These are phyloP conservation scores for Muscidifurax raptorellus DNA, from an alignment of 1,140 invertebrate genomes.

Conservation along the genomic window DNA sequence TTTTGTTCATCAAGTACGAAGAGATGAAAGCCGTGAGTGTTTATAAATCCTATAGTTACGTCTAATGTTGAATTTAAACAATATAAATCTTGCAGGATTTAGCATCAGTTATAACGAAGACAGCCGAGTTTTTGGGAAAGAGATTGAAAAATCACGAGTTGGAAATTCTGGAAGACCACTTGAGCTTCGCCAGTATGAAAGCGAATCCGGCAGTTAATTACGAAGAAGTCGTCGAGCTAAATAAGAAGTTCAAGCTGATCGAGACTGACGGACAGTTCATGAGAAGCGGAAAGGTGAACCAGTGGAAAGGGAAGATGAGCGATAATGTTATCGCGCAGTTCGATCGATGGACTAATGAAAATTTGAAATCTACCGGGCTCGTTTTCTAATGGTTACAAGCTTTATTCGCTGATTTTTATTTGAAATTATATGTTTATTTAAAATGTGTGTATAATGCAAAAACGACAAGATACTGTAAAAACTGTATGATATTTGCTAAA, in stretches of 20 bases:
- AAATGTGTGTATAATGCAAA: not conserved
- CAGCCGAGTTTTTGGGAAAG: conserved; percentile 79
- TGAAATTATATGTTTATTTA: not conserved
- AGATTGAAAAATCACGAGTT: conserved; percentile 75
- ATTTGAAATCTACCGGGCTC: conserved; percentile 47
- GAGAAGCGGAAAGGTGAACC: conserved; percentile 79
- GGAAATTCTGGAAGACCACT: conserved; percentile 75
- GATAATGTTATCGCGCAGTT: conserved; percentile 73
- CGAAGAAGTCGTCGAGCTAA: conserved; percentile 69
- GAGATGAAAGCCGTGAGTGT: conserved; percentile 78
- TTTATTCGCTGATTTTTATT: not conserved
- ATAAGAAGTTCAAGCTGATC: conserved; percentile 71
- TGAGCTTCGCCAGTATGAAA: conserved; percentile 83
- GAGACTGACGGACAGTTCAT: conserved; percentile 77
- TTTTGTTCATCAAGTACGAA: conserved; percentile 81
- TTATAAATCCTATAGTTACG: not conserved
- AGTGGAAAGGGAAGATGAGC: conserved; percentile 80
- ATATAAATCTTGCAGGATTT: conserved; percentile 73
- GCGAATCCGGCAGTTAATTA: conserved; percentile 85
- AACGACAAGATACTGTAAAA: too few species aligned
- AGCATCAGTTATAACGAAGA: conserved; percentile 75
- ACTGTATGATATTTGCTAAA: too few species aligned
- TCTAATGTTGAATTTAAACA: not conserved
- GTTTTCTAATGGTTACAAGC: conserved; percentile 8
- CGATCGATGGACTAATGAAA: conserved; percentile 51